Percentiles rank a stretch among this genome's conserved stretches.
phyloP scores from a whole-genome alignment of 2,797 vertebrate species.

The Sebastes itinus region DNA sequence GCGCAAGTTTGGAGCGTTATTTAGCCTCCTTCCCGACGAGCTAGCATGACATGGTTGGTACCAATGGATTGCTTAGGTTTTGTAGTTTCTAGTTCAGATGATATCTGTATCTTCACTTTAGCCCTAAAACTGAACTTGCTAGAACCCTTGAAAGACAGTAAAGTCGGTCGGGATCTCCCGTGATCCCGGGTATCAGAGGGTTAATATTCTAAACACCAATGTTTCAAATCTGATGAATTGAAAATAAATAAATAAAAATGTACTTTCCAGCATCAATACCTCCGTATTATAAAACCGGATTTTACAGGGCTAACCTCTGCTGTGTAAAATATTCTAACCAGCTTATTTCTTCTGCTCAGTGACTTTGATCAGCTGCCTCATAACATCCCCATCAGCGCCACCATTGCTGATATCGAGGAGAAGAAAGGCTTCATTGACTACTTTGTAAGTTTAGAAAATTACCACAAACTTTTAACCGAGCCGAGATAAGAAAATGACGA shows the following conservation, averaged over 20 bases:
- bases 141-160: no score
- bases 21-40: no score
- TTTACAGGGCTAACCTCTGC: neutral
- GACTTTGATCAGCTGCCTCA: slow-evolving; percentile 96
- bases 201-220: neutral
- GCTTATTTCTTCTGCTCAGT: slow-evolving; percentile 66
- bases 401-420: slow-evolving; percentile 93
- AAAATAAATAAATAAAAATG: neutral
- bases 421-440: slow-evolving; percentile 93
- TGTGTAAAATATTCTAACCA: neutral
- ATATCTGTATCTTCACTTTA: no score
- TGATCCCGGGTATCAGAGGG: no score
- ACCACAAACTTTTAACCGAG: neutral
- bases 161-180: no score
- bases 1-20: no score
- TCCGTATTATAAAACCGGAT: neutral
- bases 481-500: neutral
- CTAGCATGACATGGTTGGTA: no score
- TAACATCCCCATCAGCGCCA: slow-evolving; percentile 89
- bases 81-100: no score
- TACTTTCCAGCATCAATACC: neutral
- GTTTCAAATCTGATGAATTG: neutral
- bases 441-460: slow-evolving; percentile 82
- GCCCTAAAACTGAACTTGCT: no score
- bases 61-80: no score